Evolutionary conservation across 2,113 vertebrate species (phyloP).

Genomic region (Pholis gunnellus): DNA sequence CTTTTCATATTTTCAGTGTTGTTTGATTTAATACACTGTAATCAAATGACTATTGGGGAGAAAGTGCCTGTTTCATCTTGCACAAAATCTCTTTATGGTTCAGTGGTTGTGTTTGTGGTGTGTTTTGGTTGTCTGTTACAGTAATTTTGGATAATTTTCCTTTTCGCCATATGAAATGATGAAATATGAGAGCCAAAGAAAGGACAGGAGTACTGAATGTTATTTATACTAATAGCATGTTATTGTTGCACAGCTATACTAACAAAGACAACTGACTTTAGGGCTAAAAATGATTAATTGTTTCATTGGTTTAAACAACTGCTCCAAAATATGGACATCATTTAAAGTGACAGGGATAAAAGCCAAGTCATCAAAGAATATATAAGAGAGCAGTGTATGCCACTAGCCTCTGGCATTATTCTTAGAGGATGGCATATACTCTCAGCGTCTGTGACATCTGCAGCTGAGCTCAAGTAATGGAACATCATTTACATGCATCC

Average conservation of each 20-base stretch:
- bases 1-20: not conserved
- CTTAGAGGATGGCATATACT: conserved; percentile 6
- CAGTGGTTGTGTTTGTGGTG: not conserved
- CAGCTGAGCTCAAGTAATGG: conserved; percentile 30
- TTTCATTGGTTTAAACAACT: not conserved
- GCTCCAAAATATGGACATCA: conserved; percentile 49
- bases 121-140: not conserved
- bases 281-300: not conserved
- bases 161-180: not conserved
- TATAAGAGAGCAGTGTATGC: conserved; percentile 20
- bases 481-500: conserved; percentile 48
- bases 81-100: not conserved
- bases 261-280: not conserved
- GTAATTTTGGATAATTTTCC: not conserved
- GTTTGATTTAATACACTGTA: not conserved
- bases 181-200: not conserved
- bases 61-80: not conserved
- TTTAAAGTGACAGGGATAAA: conserved; percentile 43
- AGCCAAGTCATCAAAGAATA: conserved; percentile 37
- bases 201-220: not conserved
- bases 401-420: conserved; percentile 32
- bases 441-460: conserved; percentile 30
- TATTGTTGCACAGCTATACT: not conserved
- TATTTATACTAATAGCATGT: not conserved
- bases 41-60: not conserved